Base-by-base conservation (phyloP, 2,797 vertebrate species). In the Lates japonicus region DNA sequence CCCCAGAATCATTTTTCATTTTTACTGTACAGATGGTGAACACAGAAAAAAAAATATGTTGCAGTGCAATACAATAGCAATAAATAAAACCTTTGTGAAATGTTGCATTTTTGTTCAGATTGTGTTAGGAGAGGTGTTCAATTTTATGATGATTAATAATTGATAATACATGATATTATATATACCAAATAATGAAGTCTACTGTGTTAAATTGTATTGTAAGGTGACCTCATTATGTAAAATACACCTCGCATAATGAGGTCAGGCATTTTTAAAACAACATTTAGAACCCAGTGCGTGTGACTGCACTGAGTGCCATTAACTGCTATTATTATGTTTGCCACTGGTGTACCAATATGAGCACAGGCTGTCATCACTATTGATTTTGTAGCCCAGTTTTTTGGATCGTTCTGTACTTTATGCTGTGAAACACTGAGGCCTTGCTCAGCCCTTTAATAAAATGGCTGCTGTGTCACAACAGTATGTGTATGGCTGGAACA, bases 391-490 rank as follows among this genome's bases (percentile, higher is more conserved):
- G 70, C 72, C 63, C 70, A 1, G 2, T 62, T 80, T 55, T 86
- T 72, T 46, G n/a, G 61, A 65, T 10, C 20, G 16, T 79, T 78
- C 46, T 58, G 55, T 48, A 17, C 76, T 71, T 73, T n/a, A 52
- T 59, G 33, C 46, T 46, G 22, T 39, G 41, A 49, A 51, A 65
- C 31, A 48, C 44, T 1, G 33, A 65, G 46, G 54, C 62, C 51
- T 55, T 17, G 42, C 61, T 42, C 54, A 49, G 41, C 10, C 49
- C 70, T 69, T 73, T n/a, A 55, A 60, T 82, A 65, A 87, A 86
- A 84, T 66, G 58, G 29, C 75, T 54, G 73, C 55, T 68, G 78
- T 77, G 78, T 82, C 74, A 80, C 55, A 63, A 68, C 66, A 17
- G 49, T 31, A 0, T 19, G 25, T 55, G 54, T 35, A 16, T 6